Conservation (phyloP, 2,888 invertebrate species). For the Orthonychiurus folsomi region DNA sequence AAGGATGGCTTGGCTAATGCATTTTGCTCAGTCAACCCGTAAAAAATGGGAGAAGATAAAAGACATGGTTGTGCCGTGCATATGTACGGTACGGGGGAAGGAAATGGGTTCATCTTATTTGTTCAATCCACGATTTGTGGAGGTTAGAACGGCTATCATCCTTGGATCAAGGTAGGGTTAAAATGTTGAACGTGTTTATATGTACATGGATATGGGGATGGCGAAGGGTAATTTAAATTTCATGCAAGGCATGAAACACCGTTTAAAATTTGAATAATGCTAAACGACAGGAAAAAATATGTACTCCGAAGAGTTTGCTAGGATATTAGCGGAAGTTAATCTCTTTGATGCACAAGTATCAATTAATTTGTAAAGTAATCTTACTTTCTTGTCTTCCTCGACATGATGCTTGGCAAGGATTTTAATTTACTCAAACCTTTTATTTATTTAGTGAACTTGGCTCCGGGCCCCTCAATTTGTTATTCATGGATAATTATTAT, state of each 20-base stretch:
- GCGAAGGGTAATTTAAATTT: neutral
- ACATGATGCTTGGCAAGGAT: neutral
- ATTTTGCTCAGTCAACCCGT: too few relatives aligned
- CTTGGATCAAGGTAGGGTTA: neutral
- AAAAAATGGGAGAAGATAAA: too few relatives aligned
- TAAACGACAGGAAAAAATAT: neutral
- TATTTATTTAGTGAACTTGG: neutral
- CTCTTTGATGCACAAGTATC: neutral
- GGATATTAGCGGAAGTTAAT: neutral
- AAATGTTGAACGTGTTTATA: neutral
- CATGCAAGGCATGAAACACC: neutral
- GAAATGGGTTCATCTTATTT: neutral
- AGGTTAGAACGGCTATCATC: neutral
- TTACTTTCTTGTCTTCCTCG: neutral
- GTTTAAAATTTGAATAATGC: neutral
- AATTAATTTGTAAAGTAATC: neutral
- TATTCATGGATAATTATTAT: neutral
- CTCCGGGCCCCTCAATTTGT: neutral
- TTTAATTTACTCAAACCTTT: neutral
- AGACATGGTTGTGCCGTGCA: too few relatives aligned
- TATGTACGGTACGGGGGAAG: too few relatives aligned
- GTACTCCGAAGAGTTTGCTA: neutral
- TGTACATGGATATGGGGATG: too few relatives aligned
- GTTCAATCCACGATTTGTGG: slow-evolving; percentile 1
- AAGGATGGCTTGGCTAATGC: too few relatives aligned